Evolutionary conservation across 2,888 invertebrate species (phyloP), one percentile per base, ranked within the genome.

Genomic region (Conchocele bisecta): DNA sequence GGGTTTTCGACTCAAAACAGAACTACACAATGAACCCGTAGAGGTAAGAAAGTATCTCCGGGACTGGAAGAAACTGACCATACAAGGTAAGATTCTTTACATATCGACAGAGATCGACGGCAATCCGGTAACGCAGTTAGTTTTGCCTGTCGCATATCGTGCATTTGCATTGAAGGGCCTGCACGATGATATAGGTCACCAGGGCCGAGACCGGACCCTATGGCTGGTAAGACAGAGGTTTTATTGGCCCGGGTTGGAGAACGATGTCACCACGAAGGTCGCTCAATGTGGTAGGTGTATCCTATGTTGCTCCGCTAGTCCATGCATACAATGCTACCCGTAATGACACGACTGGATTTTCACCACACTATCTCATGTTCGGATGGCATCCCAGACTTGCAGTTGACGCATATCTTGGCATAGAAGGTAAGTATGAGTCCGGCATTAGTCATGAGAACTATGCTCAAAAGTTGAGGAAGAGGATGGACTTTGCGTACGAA

Each of bases 311-410:
- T 3, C 37, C 39, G 1, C 22, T 63, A 13, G 53, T 37, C n/a
- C n/a, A 63, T 17, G 53, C 63, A 15, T 72, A 67, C 26, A 69
- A 69, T 41, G 48, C 44, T n/a, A 70, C 58, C 26, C 39, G 28
- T 24, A 54, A 70, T 28, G 61, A 57, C 7, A 42, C 58, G 11
- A 75, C 74, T 17, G 74, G 41, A 51, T n/a, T n/a, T n/a, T n/a
- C n/a, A n/a, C n/a, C n/a, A n/a, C n/a, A n/a, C n/a, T n/a, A n/a
- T n/a, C n/a, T n/a, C n/a, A n/a, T n/a, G n/a, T n/a, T n/a, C n/a
- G n/a, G n/a, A n/a, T n/a, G 73, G 28, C 50, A 70, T n/a, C 71
- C 70, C 11, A 33, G 71, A 9, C 46, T 74, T 3, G 67, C 67
- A n/a, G 39, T 68, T 20, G 74, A 78, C 31, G 53, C 59, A 4